A percentile compares a stretch with the other conserved stretches of the same genome.
Evolutionary conservation across 2,797 vertebrate species (phyloP).

Genomic region (Psittacula echo): DNA sequence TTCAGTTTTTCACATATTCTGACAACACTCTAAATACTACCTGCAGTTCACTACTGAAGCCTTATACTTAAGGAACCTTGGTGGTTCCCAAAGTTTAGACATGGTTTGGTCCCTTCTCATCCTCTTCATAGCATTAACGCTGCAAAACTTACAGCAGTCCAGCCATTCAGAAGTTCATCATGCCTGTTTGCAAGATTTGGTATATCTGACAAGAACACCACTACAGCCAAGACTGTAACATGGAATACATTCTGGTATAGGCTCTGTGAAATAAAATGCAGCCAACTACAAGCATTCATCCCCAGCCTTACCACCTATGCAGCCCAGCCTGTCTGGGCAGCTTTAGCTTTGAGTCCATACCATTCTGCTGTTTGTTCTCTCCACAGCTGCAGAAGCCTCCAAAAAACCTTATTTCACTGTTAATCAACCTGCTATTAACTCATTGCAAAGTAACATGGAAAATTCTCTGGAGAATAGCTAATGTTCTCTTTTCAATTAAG

Average conservation of each 20-base stretch:
- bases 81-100: background rate
- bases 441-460: background rate
- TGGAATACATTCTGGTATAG: background rate
- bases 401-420: background rate
- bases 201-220: background rate
- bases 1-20: background rate
- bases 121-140: background rate
- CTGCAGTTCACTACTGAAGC: background rate
- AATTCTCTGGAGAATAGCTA: background rate
- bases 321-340: background rate
- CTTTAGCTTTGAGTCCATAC: background rate
- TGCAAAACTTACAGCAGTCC: background rate
- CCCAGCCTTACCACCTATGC: background rate
- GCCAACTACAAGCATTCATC: background rate
- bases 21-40: background rate
- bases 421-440: background rate
- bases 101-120: background rate
- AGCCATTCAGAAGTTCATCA: background rate
- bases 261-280: background rate
- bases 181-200: background rate
- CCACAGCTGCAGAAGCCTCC: background rate
- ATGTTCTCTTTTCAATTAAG: background rate
- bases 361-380: background rate
- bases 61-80: background rate
- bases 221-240: background rate